Evolutionary conservation across 2,888 invertebrate genomes (phyloP).

Genomic region (Pomacea canaliculata): DNA sequence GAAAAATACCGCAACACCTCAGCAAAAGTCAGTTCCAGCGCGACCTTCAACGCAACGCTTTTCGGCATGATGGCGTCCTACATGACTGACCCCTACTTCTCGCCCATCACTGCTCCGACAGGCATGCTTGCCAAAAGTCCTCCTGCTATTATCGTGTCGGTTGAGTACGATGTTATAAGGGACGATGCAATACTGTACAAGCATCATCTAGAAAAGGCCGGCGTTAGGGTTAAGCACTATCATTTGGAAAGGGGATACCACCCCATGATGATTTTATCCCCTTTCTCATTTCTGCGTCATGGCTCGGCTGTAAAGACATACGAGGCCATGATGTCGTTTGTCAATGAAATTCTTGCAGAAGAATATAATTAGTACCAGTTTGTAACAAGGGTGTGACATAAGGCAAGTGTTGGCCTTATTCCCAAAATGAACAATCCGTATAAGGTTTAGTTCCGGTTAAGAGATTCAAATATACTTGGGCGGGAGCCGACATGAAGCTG

Average conservation of each 20-base stretch:
- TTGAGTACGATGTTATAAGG: neutral
- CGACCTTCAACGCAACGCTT: neutral
- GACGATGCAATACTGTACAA: neutral
- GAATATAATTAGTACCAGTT: neutral
- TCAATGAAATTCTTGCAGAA: neutral
- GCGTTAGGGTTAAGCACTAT: neutral
- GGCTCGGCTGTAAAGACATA: neutral
- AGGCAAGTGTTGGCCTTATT: no score
- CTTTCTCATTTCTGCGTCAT: neutral
- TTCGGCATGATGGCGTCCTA: neutral
- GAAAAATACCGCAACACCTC: neutral
- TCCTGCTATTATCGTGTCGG: neutral
- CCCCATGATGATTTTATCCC: neutral
- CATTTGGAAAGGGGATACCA: neutral
- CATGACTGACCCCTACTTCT: neutral
- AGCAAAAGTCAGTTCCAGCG: neutral
- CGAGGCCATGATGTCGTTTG: neutral
- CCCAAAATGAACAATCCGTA: no score
- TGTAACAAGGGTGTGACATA: no score
- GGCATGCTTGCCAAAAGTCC: neutral
- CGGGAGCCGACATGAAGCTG: no score
- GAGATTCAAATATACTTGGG: no score
- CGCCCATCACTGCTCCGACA: neutral
- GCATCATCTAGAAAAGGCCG: neutral
- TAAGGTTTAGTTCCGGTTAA: no score